These are phyloP conservation scores for Brachionus angularis DNA, from an alignment of 1,140 invertebrate genomes.

Conservation along the genomic window DNA sequence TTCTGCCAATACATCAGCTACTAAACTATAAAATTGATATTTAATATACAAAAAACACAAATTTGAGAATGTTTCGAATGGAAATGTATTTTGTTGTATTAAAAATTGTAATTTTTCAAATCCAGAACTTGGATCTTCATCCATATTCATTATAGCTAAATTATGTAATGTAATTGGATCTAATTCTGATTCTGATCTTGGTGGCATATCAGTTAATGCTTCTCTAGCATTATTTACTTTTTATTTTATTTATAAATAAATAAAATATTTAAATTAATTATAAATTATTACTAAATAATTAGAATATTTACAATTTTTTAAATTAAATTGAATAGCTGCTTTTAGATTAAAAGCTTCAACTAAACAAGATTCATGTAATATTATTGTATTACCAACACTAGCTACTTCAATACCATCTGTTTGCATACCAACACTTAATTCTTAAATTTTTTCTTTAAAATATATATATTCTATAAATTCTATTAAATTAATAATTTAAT, in stretches of 20 bases:
- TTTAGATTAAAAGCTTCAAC: constrained; percentile 99
- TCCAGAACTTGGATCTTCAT: constrained; percentile 79
- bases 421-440: constrained; percentile 91
- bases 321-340: constrained; percentile 93
- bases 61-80: constrained; percentile 95
- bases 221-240: constrained; percentile 80
- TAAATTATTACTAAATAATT: too few relatives aligned
- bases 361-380: constrained; percentile 88
- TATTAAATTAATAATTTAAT: constrained; percentile 2
- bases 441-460: too few relatives aligned
- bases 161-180: constrained; percentile 97
- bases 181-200: constrained; percentile 85
- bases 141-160: constrained; percentile 90
- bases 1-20: constrained; percentile 94
- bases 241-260: constrained; percentile 62
- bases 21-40: constrained; percentile 88
- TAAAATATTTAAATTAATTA: neutral
- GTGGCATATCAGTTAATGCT: constrained; percentile 94
- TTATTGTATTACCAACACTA: constrained; percentile 89
- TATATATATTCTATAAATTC: too few relatives aligned
- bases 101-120: constrained; percentile 96
- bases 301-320: constrained; percentile 76
- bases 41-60: constrained; percentile 87
- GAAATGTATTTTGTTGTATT: constrained; percentile 84
- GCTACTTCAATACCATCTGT: constrained; percentile 87